Evolutionary conservation across 2,113 vertebrate species (phyloP).

Genomic region (Taxidea taxus): DNA sequence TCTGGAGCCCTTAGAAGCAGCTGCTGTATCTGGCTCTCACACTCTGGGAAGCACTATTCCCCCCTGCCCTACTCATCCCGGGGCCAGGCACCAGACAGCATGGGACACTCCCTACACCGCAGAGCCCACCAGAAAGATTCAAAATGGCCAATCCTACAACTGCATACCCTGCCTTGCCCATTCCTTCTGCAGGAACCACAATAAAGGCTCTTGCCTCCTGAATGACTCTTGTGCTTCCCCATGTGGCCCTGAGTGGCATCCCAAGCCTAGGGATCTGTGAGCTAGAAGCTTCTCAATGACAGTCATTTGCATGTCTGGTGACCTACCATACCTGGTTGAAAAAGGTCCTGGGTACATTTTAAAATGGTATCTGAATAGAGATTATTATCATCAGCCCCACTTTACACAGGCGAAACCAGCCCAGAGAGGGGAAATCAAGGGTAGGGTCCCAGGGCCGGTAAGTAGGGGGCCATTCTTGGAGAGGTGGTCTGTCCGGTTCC

Average conservation of each 20-base stretch:
- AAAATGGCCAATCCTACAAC: neutral
- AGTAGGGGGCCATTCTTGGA: neutral
- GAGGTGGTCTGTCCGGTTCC: neutral
- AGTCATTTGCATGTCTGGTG: neutral
- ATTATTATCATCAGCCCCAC: neutral
- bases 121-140: neutral
- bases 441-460: neutral
- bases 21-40: neutral
- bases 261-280: neutral
- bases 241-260: neutral
- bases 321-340: neutral
- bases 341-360: neutral
- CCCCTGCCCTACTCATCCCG: neutral
- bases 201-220: neutral
- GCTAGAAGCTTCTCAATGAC: neutral
- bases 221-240: neutral
- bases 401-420: neutral
- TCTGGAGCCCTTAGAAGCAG: neutral
- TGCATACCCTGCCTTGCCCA: neutral
- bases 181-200: neutral
- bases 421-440: neutral
- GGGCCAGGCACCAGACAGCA: neutral
- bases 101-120: neutral
- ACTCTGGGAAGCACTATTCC: neutral
- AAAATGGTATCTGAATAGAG: neutral